Base-by-base conservation (phyloP, 2,888 invertebrate species). In the Drosophila mercatorum region DNA sequence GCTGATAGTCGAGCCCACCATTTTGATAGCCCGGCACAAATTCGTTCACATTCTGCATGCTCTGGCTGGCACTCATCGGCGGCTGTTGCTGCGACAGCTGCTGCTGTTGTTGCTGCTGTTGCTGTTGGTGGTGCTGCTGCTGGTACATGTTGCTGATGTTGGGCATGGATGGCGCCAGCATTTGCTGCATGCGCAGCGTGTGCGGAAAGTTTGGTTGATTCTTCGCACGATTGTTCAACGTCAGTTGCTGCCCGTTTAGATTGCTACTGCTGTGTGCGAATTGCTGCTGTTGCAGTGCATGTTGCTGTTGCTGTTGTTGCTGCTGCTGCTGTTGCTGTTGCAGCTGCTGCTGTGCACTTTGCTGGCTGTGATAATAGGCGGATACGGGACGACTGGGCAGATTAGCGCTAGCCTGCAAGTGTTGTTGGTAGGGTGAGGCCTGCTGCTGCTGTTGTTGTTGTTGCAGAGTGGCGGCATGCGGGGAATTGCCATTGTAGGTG, bases 131-230 rank as follows among this genome's bases (percentile, higher is more conserved):
- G 56, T 83, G 91, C 80, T 71, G 91, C 68, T 84, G 90, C 68
- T 79, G 91, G 56, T 90, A 91, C 81, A 90, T 89, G 53, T 90
- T 90, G 76, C 90, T 91, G n/a, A 93, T 93, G 72, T 93, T 93
- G 34, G 93, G 93, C 93, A 93, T 93, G 10, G 93, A 93, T 0
- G 93, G 93, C 14, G 93, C 93, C 91, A 93, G 84, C 89, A 93
- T 91, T 79, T 92, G 92, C 68, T 92, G 93, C 80, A 93, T 88
- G 36, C 93, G 91, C 38, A 92, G 70, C 67, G 92, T 91, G 36
- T 92, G 92, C 58, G 88, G 91, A 59, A 93, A 93, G 63, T 91
- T 91, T 61, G 89, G 91, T 38, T 88, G 90, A 40, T 79, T 88
- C 55, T 91, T 92, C 22, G 88, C 84, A 52, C 92, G 91, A 78